phyloP scores from a whole-genome alignment of 2,113 vertebrate species.

The Egretta garzetta region DNA sequence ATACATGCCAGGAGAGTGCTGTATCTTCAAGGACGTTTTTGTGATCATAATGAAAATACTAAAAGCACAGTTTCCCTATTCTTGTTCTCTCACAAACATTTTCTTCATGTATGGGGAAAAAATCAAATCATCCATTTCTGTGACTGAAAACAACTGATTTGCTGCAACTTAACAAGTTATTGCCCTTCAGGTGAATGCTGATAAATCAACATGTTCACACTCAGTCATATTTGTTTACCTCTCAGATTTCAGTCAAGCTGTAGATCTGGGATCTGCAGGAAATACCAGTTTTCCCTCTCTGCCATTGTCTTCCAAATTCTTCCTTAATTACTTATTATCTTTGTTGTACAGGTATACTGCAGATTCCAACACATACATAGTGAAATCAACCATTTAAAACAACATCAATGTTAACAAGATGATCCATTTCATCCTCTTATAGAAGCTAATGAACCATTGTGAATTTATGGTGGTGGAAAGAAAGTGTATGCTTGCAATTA shows the following conservation, averaged over 20 bases:
- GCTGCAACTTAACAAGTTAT: not conserved
- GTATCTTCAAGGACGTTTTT: not conserved
- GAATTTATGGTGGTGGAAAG: slow-evolving; percentile 67
- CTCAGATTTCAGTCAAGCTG: not conserved
- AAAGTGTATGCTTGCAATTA: slow-evolving; percentile 67
- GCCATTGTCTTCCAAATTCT: not conserved
- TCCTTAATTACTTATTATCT: not conserved
- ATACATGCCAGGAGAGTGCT: not conserved
- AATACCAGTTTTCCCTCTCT: not conserved
- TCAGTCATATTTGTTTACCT: not conserved
- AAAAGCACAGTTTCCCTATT: not conserved
- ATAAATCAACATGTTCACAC: not conserved
- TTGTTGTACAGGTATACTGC: not conserved
- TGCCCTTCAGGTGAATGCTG: not conserved
- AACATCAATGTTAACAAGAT: slow-evolving; percentile 38
- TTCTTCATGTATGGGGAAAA: not conserved
- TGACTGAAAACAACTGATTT: not conserved
- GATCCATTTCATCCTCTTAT: slow-evolving; percentile 46
- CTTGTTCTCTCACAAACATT: not conserved
- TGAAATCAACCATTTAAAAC: slow-evolving; percentile 45
- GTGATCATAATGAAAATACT: not conserved
- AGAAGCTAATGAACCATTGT: slow-evolving; percentile 68
- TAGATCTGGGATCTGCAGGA: not conserved
- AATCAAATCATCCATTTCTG: not conserved
- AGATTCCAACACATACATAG: not conserved